phyloP scores from a whole-genome alignment of 2,888 invertebrate species.

The Lordiphosa fenestrarum region DNA sequence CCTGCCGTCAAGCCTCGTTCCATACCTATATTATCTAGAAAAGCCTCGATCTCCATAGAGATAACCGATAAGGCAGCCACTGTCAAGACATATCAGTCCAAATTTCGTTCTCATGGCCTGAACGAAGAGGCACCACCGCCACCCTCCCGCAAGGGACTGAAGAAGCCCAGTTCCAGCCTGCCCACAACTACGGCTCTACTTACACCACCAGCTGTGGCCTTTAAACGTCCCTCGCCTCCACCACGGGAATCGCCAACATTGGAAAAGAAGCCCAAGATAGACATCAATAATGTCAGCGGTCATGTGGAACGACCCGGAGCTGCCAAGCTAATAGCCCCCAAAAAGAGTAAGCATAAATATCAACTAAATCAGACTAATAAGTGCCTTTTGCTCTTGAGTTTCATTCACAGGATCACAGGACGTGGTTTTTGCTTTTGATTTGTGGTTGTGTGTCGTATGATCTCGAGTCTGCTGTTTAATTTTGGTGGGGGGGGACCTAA shows the following conservation, averaged over 20 bases:
- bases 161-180: slow-evolving; percentile 81
- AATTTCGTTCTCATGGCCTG: slow-evolving; percentile 94
- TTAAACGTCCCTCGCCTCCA: slow-evolving; percentile 75
- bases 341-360: slow-evolving; percentile 90
- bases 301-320: slow-evolving; percentile 87
- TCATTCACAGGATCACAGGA: slow-evolving; percentile 46
- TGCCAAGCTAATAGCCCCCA: slow-evolving; percentile 92
- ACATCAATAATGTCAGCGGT: slow-evolving; percentile 80
- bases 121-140: slow-evolving; percentile 94
- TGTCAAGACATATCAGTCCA: slow-evolving; percentile 94
- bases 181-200: slow-evolving; percentile 74
- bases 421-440: slow-evolving; percentile 57
- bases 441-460: no score
- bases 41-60: slow-evolving; percentile 91
- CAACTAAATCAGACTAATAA: slow-evolving; percentile 58
- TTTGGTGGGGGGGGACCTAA: no score
- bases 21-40: slow-evolving; percentile 80
- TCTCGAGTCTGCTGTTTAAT: background rate
- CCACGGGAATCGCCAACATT: slow-evolving; percentile 80
- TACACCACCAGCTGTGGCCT: slow-evolving; percentile 56
- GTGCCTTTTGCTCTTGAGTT: slow-evolving; percentile 7
- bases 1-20: slow-evolving; percentile 68
- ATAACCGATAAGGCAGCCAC: slow-evolving; percentile 90
- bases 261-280: slow-evolving; percentile 89
- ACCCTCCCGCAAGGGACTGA: slow-evolving; percentile 86